Conservation (phyloP, 2,113 vertebrate genomes). For the Gadus chalcogrammus region DNA sequence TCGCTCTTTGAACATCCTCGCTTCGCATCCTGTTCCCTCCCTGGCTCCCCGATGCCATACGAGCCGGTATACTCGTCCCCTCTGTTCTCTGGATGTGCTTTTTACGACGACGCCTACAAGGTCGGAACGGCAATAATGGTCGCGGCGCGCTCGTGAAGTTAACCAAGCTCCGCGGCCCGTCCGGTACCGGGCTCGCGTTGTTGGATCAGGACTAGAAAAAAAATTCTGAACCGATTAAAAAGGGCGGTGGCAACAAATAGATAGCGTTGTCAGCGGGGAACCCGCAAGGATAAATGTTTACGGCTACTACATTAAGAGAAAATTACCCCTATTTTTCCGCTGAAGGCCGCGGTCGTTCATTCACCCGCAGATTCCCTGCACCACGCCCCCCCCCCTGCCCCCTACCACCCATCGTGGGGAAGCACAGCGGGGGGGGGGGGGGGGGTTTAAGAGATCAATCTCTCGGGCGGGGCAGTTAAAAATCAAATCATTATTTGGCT, state of each 20-base stretch:
- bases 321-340: conserved; percentile 61
- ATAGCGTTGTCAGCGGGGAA: conserved; percentile 30
- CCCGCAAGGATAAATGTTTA: conserved; percentile 63
- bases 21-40: too few relatives aligned
- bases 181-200: conserved; percentile 11
- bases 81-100: conserved; percentile 19
- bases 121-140: conserved; percentile 26
- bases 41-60: conserved; percentile 3
- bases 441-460: conserved; percentile 64
- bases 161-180: conserved; percentile 28
- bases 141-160: conserved; percentile 27
- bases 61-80: conserved; percentile 17
- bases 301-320: conserved; percentile 62
- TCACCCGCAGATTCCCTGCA: conserved; percentile 36
- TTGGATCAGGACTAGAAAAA: conserved; percentile 38
- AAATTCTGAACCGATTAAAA: conserved; percentile 45
- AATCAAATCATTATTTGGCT: conserved; percentile 73
- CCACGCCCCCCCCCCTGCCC: conserved; percentile 12
- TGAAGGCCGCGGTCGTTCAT: conserved; percentile 59
- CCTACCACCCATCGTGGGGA: neutral
- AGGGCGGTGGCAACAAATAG: neutral
- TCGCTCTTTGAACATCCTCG: neutral
- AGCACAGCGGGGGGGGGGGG: conserved; percentile 39
- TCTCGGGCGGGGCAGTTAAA: conserved; percentile 61
- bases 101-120: conserved; percentile 25